phyloP scores from a whole-genome alignment of 2,888 invertebrate species.

The Catotricha subobsoleta region DNA sequence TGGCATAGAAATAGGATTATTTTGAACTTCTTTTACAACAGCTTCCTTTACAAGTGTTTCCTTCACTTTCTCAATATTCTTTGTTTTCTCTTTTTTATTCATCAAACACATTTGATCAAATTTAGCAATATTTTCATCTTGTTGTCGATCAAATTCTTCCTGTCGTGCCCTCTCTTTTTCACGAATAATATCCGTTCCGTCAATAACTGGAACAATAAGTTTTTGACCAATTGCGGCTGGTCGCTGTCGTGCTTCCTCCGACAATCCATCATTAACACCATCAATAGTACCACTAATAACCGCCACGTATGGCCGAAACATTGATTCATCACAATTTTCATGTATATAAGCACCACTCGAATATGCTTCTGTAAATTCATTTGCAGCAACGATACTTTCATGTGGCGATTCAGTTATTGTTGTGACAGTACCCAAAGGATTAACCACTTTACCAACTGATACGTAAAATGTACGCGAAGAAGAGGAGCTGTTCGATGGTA shows the following conservation, averaged over 20 bases:
- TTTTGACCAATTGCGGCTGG: slow-evolving; percentile 24
- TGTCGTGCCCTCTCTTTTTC: slow-evolving; percentile 4
- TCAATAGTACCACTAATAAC: slow-evolving; percentile 21
- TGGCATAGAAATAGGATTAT: neutral
- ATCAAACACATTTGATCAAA: slow-evolving; percentile 1
- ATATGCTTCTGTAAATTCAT: slow-evolving; percentile 16
- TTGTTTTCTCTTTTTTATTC: slow-evolving; percentile 1
- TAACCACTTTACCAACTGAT: slow-evolving; percentile 40
- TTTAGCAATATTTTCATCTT: slow-evolving; percentile 4
- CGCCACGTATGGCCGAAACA: slow-evolving; percentile 46
- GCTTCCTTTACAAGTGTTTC: slow-evolving; percentile 1
- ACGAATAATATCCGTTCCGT: slow-evolving; percentile 8
- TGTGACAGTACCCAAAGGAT: slow-evolving; percentile 54
- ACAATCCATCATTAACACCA: slow-evolving; percentile 1
- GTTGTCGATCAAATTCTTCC: slow-evolving; percentile 2
- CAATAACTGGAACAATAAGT: slow-evolving; percentile 28
- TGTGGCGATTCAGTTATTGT: slow-evolving; percentile 25
- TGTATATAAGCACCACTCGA: slow-evolving; percentile 24
- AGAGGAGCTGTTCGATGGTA: slow-evolving; percentile 29
- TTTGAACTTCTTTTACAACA: neutral
- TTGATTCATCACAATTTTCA: slow-evolving; percentile 47
- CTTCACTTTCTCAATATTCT: slow-evolving; percentile 9
- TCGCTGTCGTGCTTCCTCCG: slow-evolving; percentile 9
- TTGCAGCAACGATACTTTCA: slow-evolving; percentile 9
- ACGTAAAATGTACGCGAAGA: slow-evolving; percentile 26